Conservation (phyloP, 2,797 vertebrate species). For the Lagorchestes hirsutus region DNA sequence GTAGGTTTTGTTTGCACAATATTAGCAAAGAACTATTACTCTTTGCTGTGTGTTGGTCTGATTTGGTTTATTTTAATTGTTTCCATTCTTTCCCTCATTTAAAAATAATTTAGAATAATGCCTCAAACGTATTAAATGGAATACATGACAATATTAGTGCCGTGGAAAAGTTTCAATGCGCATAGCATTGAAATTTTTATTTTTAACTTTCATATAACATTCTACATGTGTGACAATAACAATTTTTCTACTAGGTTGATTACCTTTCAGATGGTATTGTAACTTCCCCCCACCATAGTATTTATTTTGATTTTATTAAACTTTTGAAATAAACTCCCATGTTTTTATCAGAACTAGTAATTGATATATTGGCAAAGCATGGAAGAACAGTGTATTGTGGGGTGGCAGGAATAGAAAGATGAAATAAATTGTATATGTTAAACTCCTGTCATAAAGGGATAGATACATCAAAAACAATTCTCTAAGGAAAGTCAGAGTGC, state of each 20-base stretch:
- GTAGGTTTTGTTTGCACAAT: conserved; percentile 18
- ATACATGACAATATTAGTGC: conserved; percentile 4
- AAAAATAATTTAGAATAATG: conserved; percentile 49
- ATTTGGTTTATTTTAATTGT: conserved; percentile 36
- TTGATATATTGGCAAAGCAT: conserved; percentile 38
- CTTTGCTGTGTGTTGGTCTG: neutral
- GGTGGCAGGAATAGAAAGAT: neutral
- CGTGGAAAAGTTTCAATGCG: conserved; percentile 6
- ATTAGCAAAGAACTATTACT: neutral
- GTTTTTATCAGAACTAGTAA: conserved; percentile 38
- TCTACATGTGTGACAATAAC: neutral
- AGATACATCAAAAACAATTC: conserved; percentile 36
- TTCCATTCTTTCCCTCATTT: conserved; percentile 8
- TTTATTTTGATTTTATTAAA: conserved; percentile 36
- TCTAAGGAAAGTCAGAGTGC: neutral
- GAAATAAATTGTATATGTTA: conserved; percentile 48
- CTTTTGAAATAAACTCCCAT: conserved; percentile 51
- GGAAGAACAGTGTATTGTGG: conserved; percentile 16
- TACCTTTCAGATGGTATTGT: neutral
- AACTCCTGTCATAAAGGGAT: conserved; percentile 7
- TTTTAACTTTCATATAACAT: neutral
- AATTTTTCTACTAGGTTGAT: neutral
- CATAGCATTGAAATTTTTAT: neutral
- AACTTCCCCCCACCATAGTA: neutral
- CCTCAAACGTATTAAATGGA: conserved; percentile 17